Percentiles rank a stretch among this genome's conserved stretches.
Evolutionary conservation across 2,888 invertebrate genomes (phyloP).

Genomic region (Serripes groenlandicus): DNA sequence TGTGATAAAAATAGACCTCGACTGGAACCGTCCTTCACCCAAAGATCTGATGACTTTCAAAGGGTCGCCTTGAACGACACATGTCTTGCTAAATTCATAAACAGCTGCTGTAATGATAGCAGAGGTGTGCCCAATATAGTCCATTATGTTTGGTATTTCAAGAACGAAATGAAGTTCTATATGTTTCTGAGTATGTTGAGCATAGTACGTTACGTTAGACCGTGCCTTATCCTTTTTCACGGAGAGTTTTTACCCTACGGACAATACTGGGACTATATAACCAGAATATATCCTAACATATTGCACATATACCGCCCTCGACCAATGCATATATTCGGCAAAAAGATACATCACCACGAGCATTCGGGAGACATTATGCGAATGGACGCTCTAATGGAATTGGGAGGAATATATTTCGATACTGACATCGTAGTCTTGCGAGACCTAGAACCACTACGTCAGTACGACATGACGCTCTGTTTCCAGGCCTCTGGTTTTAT

Average conservation of each 20-base stretch:
- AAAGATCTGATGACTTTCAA: background rate
- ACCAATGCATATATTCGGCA: slow-evolving; percentile 60
- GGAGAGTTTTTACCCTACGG: slow-evolving; percentile 12
- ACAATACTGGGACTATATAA: slow-evolving; percentile 7
- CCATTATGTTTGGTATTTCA: slow-evolving; percentile 17
- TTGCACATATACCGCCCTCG: slow-evolving; percentile 18
- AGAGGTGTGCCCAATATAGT: slow-evolving; percentile 8
- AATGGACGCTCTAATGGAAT: slow-evolving; percentile 45
- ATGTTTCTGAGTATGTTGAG: slow-evolving; percentile 18
- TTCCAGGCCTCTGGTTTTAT: slow-evolving; percentile 10
- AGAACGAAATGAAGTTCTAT: slow-evolving; percentile 21
- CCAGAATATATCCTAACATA: slow-evolving; percentile 7
- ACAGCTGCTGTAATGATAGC: slow-evolving; percentile 19
- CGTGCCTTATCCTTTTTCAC: slow-evolving; percentile 7
- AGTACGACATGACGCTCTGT: slow-evolving; percentile 23
- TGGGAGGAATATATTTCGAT: slow-evolving; percentile 33
- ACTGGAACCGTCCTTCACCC: slow-evolving; percentile 4
- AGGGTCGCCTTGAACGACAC: background rate
- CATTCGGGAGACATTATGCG: slow-evolving; percentile 71
- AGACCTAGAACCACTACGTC: slow-evolving; percentile 10
- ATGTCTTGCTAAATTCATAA: background rate
- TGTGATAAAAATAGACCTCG: slow-evolving; percentile 4
- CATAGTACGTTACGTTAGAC: slow-evolving; percentile 2
- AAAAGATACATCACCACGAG: slow-evolving; percentile 49
- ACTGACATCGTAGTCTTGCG: slow-evolving; percentile 22